These are phyloP conservation scores for Scylla paramamosain DNA, from an alignment of 1,140 invertebrate genomes.

Conservation along the genomic window DNA sequence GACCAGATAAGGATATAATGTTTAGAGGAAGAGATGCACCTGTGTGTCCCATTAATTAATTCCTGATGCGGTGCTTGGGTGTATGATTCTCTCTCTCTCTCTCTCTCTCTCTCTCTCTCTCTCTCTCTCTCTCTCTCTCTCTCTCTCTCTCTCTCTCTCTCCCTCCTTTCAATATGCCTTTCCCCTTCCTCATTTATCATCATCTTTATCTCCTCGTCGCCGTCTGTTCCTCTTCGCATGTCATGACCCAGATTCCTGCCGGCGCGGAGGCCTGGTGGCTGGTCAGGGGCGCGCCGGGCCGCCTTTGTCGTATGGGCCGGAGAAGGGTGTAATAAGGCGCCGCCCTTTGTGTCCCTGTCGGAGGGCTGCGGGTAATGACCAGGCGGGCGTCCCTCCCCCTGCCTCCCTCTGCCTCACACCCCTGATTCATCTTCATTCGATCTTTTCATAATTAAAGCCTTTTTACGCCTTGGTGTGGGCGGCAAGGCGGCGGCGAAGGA, in stretches of 20 bases:
- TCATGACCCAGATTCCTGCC: slow-evolving; percentile 6
- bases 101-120: no score
- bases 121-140: slow-evolving; percentile 22
- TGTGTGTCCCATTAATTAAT: no score
- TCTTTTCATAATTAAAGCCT: slow-evolving; percentile 38
- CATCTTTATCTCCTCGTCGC: not conserved
- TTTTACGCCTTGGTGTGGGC: not conserved
- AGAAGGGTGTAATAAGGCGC: slow-evolving; percentile 33
- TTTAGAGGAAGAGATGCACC: no score
- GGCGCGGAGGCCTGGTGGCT: not conserved
- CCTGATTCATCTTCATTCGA: slow-evolving; percentile 23
- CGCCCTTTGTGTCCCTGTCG: slow-evolving; percentile 36
- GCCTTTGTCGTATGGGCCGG: slow-evolving; percentile 21
- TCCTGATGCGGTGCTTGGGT: no score
- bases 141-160: slow-evolving; percentile 25
- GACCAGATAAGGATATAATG: no score
- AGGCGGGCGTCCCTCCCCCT: not conserved
- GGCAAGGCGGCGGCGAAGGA: no score
- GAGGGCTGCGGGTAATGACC: not conserved
- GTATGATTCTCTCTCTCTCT: not conserved
- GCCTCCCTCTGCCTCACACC: not conserved
- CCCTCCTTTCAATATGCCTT: no score
- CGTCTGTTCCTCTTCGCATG: not conserved
- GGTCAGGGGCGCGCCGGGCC: not conserved
- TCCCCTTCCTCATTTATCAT: not conserved